Percentiles rank a stretch among this genome's conserved stretches.
Conservation (phyloP, 1,140 invertebrate species). For the Drosophila murphyi region DNA sequence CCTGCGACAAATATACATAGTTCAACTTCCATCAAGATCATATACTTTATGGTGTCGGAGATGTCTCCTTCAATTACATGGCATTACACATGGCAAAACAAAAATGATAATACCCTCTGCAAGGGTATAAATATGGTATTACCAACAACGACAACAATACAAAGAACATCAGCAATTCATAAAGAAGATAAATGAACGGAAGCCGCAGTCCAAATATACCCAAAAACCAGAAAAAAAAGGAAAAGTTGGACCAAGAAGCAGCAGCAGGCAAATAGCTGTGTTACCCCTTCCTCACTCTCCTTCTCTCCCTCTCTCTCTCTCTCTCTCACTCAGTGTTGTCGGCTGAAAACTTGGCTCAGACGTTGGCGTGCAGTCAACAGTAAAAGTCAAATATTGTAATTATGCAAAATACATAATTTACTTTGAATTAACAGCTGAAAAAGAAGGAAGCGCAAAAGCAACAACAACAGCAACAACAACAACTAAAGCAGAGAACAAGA, state of each 20-base stretch:
- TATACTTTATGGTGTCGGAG: too few species aligned
- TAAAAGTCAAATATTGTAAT: constrained; percentile 83
- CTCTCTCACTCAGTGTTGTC: neutral
- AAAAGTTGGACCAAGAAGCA: neutral
- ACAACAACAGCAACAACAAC: constrained; percentile 10
- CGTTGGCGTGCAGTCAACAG: constrained; percentile 75
- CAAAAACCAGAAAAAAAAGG: neutral
- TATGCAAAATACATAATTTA: constrained; percentile 83
- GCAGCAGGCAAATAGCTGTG: constrained; percentile 17
- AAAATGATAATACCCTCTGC: neutral
- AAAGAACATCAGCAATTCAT: constrained; percentile 50
- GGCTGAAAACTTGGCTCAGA: neutral
- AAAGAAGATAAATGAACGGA: constrained; percentile 61
- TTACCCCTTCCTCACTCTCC: constrained; percentile 1
- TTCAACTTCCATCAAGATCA: too few species aligned
- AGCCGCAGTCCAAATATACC: constrained; percentile 28
- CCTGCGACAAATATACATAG: too few species aligned
- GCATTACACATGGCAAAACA: neutral
- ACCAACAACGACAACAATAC: constrained; percentile 6
- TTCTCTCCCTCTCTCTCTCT: neutral
- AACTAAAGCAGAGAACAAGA: constrained; percentile 19
- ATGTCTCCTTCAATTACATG: too few species aligned
- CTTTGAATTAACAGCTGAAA: constrained; percentile 82
- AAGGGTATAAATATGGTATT: neutral
- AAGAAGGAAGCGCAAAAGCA: constrained; percentile 33